Percentiles rank a stretch among this genome's conserved stretches.
phyloP scores from a whole-genome alignment of 2,888 invertebrate species.

The Athalia circularis region DNA sequence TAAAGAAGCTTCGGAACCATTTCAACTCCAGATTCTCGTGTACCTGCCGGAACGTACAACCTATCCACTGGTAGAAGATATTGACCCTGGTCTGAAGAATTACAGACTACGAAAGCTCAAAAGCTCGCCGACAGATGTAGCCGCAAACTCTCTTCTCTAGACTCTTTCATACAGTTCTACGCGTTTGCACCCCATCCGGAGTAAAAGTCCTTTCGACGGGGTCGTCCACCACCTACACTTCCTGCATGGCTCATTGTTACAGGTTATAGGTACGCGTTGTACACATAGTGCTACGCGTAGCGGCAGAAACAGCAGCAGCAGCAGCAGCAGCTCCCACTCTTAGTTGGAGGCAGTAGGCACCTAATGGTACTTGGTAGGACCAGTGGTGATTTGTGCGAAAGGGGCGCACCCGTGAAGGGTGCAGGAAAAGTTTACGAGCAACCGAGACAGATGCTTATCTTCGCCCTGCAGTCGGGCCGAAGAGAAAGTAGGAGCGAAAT shows the following conservation, averaged over 20 bases:
- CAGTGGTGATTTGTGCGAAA: slow-evolving; percentile 58
- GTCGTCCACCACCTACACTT: not conserved
- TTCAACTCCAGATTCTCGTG: no score
- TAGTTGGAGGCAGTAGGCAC: slow-evolving; percentile 20
- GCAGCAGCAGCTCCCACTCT: slow-evolving; percentile 1
- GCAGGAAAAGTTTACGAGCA: slow-evolving; percentile 62
- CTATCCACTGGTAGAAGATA: not conserved
- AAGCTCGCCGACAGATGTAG: slow-evolving; percentile 41
- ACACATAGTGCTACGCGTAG: not conserved
- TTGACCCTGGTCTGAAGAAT: slow-evolving; percentile 30
- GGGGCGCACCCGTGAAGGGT: slow-evolving; percentile 50
- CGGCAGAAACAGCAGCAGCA: not conserved
- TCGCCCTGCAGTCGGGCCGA: not conserved
- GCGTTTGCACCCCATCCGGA: slow-evolving; percentile 41
- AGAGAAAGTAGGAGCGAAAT: slow-evolving; percentile 7
- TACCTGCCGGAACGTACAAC: no score
- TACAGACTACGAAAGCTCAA: not conserved
- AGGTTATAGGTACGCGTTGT: not conserved
- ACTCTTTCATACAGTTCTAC: slow-evolving; percentile 19
- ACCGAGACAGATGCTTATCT: slow-evolving; percentile 60
- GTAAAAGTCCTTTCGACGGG: slow-evolving; percentile 9
- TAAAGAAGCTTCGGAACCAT: not conserved
- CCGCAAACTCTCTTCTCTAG: slow-evolving; percentile 10
- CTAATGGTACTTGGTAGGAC: slow-evolving; percentile 47
- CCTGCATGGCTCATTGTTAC: slow-evolving; percentile 14